Percentiles rank a stretch among this genome's conserved stretches.
These are phyloP conservation scores for Steinernema hermaphroditum DNA, from an alignment of 2,888 invertebrate species.

Conservation along the genomic window DNA sequence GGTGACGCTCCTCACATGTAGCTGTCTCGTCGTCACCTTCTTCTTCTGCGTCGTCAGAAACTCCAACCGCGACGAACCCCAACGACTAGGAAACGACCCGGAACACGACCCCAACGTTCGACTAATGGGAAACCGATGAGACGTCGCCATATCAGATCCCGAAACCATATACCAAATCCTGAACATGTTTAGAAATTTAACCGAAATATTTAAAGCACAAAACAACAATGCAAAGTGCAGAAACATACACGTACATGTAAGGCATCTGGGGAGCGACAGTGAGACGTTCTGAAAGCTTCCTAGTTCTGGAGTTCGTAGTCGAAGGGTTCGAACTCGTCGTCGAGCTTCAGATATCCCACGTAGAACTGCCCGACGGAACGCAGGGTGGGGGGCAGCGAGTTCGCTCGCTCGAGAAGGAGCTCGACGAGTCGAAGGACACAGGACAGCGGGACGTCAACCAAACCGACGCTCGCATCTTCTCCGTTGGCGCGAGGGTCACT, in stretches of 20 bases:
- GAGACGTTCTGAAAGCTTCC: background rate
- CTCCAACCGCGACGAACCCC: background rate
- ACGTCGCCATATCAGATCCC: no score
- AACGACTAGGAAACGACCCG: background rate
- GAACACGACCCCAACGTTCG: background rate
- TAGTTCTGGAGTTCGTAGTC: background rate
- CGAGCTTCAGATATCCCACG: slow-evolving; percentile 40
- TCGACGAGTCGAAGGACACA: slow-evolving; percentile 48
- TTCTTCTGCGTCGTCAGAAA: slow-evolving; percentile 7
- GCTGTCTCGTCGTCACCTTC: slow-evolving; percentile 7
- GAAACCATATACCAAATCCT: no score
- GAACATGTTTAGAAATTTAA: background rate
- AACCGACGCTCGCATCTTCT: slow-evolving; percentile 58
- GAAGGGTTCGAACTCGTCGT: background rate
- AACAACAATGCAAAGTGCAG: slow-evolving; percentile 3
- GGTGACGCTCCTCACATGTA: background rate
- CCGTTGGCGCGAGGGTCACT: slow-evolving; percentile 64
- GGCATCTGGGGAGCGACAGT: background rate
- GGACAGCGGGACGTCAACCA: slow-evolving; percentile 50
- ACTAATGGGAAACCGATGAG: slow-evolving; percentile 1
- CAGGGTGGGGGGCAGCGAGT: slow-evolving; percentile 53
- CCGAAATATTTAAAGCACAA: slow-evolving; percentile 15
- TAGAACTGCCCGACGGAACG: slow-evolving; percentile 62
- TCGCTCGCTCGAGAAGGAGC: slow-evolving; percentile 49
- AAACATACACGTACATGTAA: slow-evolving; percentile 1